Evolutionary conservation across 2,888 invertebrate species (phyloP), one percentile per base, ranked within the genome.

Genomic region (Nasonia oneida): DNA sequence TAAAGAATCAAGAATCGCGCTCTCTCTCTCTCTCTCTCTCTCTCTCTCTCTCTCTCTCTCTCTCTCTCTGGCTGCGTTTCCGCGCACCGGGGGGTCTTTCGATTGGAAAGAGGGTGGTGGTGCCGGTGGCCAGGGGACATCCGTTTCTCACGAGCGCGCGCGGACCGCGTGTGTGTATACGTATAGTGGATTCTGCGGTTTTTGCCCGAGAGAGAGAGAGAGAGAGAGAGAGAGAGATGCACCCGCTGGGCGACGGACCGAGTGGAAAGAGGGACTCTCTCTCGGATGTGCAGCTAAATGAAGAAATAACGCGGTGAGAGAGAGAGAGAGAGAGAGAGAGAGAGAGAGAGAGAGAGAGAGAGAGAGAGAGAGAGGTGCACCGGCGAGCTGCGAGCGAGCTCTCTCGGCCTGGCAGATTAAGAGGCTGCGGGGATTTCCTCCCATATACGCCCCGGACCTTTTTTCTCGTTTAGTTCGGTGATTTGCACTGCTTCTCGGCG

Each of bases 291-390:
- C 86, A 86, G 78, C 89, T 87, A 89, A 90, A 91, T 91, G 90
- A 90, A 91, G 90, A 90, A 91, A 90, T 90, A 90, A 90, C 90
- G 89, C 86, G 84, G 87, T 81, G 84, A 71, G 87, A 12, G 37
- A 70, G 70, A 10, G 29, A 29, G 29, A 29, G 29, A 29, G 29
- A 29, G 29, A 29, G 29, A 1, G 29, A 1, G 84, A 67, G 87
- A 12, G 37, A 70, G 29, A 29, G 29, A 29, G 29, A 29, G 29
- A 1, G 29, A 1, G 84, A 67, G 87, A 12, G 37, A 70, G 70
- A 10, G 70, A 33, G 61, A 64, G 23, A 61, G 61, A 61, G 23
- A 23, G 10, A 14, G 33, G 64, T 67, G 64, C 64, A 67, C 0
- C 14, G 64, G 23, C 29, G 64, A n/a, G 29, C 23, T 29, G 29